These are phyloP conservation scores for Tetranychus truncatus DNA, from an alignment of 2,888 invertebrate genomes.

Conservation along the genomic window DNA sequence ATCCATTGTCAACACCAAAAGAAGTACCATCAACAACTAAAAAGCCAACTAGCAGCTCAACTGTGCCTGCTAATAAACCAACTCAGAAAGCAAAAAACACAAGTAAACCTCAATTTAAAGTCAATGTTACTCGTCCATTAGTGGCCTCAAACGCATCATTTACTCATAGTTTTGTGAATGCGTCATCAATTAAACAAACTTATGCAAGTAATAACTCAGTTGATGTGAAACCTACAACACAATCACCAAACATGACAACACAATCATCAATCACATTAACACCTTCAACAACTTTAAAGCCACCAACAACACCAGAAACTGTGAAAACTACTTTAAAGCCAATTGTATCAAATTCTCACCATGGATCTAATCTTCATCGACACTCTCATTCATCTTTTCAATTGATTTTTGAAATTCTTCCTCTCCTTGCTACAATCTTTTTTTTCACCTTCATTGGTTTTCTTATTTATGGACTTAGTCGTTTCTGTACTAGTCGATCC, in stretches of 20 bases:
- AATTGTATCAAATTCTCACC: neutral
- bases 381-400: neutral
- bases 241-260: neutral
- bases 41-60: neutral
- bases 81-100: neutral
- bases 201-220: no score
- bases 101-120: neutral
- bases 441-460: conserved; percentile 23
- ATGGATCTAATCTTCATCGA: neutral
- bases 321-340: neutral
- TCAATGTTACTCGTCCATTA: neutral
- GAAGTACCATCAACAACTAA: neutral
- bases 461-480: conserved; percentile 21
- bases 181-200: no score
- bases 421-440: conserved; percentile 21
- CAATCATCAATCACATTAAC: neutral
- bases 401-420: conserved; percentile 20
- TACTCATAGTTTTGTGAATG: neutral
- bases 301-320: conserved; percentile 6
- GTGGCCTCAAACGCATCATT: neutral
- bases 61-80: neutral
- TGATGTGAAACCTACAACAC: no score
- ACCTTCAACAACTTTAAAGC: conserved; percentile 7
- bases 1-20: neutral
- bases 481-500: conserved; percentile 20